These are phyloP conservation scores for Drosophila atroscutellata DNA, from an alignment of 2,888 invertebrate genomes.

Conservation along the genomic window DNA sequence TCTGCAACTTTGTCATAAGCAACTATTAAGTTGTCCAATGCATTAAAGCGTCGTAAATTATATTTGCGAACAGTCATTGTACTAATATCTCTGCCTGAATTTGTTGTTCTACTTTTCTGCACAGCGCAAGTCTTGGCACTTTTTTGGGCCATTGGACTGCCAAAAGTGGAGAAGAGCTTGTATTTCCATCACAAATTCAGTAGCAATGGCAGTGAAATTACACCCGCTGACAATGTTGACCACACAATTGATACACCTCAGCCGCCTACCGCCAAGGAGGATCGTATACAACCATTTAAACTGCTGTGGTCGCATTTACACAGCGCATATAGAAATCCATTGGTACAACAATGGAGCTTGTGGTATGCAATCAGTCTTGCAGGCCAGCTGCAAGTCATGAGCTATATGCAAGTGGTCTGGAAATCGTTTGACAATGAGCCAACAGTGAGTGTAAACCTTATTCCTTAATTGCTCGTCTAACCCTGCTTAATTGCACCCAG, in stretches of 20 bases:
- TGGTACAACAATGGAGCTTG: slow-evolving; percentile 90
- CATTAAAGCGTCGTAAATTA: not conserved
- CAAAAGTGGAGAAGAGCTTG: slow-evolving; percentile 87
- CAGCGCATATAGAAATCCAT: slow-evolving; percentile 87
- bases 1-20: not conserved
- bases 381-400: slow-evolving; percentile 89
- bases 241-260: not conserved
- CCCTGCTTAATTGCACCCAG: slow-evolving; percentile 37
- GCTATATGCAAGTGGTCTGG: slow-evolving; percentile 91
- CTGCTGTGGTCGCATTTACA: slow-evolving; percentile 87
- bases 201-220: not conserved
- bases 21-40: not conserved
- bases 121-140: slow-evolving; percentile 88
- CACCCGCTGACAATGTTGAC: slow-evolving; percentile 5
- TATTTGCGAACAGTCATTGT: not conserved
- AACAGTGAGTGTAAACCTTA: slow-evolving; percentile 61
- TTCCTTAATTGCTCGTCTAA: not conserved
- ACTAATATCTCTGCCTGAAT: not conserved
- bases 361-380: slow-evolving; percentile 91
- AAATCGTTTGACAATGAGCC: slow-evolving; percentile 85
- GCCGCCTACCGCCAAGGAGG: not conserved
- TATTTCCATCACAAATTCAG: slow-evolving; percentile 87
- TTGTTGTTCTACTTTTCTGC: not conserved
- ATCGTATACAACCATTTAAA: slow-evolving; percentile 51
- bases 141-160: slow-evolving; percentile 88